Evolutionary conservation across 2,888 invertebrate species (phyloP), one percentile per base, ranked within the genome.

Genomic region (Himalopsyche anomala): DNA sequence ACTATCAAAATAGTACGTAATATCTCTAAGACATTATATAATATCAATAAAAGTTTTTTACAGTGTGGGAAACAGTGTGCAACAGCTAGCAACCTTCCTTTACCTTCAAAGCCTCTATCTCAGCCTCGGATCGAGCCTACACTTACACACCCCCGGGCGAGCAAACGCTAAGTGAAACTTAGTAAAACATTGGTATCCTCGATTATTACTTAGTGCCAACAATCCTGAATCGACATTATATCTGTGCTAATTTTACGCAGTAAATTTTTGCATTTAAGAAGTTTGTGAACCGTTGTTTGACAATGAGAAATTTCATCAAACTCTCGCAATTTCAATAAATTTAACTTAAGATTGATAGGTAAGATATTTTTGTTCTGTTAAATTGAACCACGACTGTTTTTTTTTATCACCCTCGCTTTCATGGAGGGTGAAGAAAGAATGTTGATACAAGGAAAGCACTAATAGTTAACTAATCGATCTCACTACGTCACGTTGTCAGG

Each of bases 131-230:
- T 62, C 28, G 62, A 62, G 19, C 19, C 62, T 19, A 62, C 19
- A 19, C 28, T 62, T 19, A 62, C 19, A 11, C 19, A 62, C 62
- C 62, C 62, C 28, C 62, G 19, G 62, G 62, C 62, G 62, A 28
- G 62, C 62, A 11, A 62, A 62, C 15, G 28, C 62, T 62, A 62
- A 62, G 62, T 62, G 62, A 62, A 62, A 62, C 62, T 62, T 62
- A 19, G 62, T 62, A 28, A 62, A 62, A 62, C 62, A 62, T 62
- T 6, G 62, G 62, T 62, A n/a, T 62, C 15, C 51, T 15, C 51
- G 62, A 62, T 19, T 62, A 62, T 62, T 62, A 62, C 62, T 62
- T 62, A 62, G 62, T 28, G 8, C 19, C 15, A 19, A 62, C 62
- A 62, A 62, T 62, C 62, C 9, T 19, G 62, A 15, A 51, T 62